Evolutionary conservation across 1,140 invertebrate genomes (phyloP).

Genomic region (Hirudo medicinalis): DNA sequence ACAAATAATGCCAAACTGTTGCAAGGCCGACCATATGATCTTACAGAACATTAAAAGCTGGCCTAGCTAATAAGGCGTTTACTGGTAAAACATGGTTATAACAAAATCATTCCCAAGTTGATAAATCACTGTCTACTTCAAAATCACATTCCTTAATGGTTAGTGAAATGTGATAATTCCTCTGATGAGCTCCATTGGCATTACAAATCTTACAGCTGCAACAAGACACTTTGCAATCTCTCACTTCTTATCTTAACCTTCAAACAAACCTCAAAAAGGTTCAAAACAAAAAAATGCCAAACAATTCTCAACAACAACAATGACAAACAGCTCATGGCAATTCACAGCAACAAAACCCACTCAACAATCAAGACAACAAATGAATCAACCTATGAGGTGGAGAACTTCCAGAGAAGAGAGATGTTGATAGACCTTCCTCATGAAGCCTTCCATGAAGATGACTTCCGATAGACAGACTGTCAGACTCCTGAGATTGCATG

Average conservation of each 20-base stretch:
- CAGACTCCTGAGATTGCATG: constrained; percentile 88
- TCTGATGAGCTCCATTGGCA: too few relatives aligned
- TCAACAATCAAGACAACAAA: neutral
- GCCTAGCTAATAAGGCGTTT: too few relatives aligned
- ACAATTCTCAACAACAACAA: neutral
- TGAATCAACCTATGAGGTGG: constrained; percentile 74
- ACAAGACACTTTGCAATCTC: neutral
- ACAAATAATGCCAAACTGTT: too few relatives aligned
- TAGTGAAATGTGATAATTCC: too few relatives aligned
- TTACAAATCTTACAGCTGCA: too few relatives aligned
- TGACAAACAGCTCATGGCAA: too few relatives aligned
- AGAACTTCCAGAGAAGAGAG: constrained; percentile 97
- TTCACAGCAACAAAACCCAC: neutral
- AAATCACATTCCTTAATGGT: too few relatives aligned
- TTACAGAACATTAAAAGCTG: too few relatives aligned
- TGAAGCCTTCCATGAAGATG: constrained; percentile 99
- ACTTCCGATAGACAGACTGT: constrained; percentile 97
- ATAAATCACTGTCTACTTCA: too few relatives aligned
- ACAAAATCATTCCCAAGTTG: too few relatives aligned
- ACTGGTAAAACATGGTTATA: too few relatives aligned
- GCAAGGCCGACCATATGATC: too few relatives aligned
- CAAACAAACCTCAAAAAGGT: neutral
- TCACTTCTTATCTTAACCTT: neutral
- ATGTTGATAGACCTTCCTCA: constrained; percentile 98
- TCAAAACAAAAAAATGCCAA: neutral